Evolutionary conservation across 2,888 invertebrate species (phyloP).

Genomic region (Leptura quadrifasciata): DNA sequence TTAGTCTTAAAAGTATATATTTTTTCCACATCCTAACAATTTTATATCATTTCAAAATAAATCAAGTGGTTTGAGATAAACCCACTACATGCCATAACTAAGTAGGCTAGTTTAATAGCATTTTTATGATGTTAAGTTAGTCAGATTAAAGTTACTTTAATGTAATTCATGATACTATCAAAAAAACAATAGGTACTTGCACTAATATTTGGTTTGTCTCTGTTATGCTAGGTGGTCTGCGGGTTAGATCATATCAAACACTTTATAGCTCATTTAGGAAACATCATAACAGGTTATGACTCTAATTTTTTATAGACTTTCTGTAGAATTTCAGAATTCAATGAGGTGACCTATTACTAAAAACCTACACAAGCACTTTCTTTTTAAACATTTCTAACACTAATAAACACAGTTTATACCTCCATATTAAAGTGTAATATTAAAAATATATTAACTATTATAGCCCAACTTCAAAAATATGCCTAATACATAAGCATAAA

Average conservation of each 20-base stretch:
- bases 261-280: neutral
- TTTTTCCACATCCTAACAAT: no score
- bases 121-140: neutral
- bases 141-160: neutral
- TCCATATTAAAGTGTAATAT: no score
- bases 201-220: neutral
- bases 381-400: no score
- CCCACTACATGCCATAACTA: neutral
- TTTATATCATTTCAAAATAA: neutral
- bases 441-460: no score
- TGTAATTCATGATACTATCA: neutral
- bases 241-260: neutral
- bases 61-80: neutral
- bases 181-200: neutral
- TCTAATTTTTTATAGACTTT: neutral
- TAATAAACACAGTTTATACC: no score
- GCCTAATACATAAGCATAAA: no score
- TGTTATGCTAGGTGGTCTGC: neutral
- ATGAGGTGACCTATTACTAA: neutral
- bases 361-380: neutral
- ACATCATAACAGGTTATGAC: neutral
- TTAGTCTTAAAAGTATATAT: no score
- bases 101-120: neutral
- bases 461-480: no score
- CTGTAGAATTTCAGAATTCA: neutral